Conservation (phyloP, 2,113 vertebrate genomes). For the Galemys pyrenaicus region DNA sequence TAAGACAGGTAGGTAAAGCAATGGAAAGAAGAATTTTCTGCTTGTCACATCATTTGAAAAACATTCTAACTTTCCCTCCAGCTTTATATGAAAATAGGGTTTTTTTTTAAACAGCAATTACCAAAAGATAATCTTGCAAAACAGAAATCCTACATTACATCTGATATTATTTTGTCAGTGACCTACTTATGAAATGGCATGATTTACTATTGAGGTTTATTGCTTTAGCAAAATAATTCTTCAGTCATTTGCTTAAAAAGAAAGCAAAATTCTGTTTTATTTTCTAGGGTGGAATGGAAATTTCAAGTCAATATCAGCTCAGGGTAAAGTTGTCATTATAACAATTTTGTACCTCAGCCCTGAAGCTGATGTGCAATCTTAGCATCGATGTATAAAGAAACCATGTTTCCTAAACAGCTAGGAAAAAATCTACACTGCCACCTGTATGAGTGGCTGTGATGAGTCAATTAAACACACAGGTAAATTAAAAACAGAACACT, state of each 20-base stretch:
- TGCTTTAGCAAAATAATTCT: constrained; percentile 45
- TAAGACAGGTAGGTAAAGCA: not conserved
- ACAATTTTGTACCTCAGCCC: not conserved
- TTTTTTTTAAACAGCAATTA: constrained; percentile 46
- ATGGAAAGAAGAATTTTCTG: constrained; percentile 14
- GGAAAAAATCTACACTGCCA: not conserved
- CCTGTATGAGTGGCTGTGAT: not conserved
- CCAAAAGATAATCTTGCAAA: constrained; percentile 70
- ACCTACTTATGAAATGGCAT: constrained; percentile 63
- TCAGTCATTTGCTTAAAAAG: not conserved
- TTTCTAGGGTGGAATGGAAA: not conserved
- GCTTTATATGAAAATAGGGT: constrained; percentile 47
- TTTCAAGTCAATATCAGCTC: not conserved
- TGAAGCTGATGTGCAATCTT: not conserved
- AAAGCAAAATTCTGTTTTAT: constrained; percentile 3
- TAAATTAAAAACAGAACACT: not conserved
- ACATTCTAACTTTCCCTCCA: not conserved
- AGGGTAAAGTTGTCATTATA: not conserved
- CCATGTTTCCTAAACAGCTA: constrained; percentile 11
- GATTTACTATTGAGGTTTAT: constrained; percentile 57
- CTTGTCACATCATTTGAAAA: constrained; percentile 35
- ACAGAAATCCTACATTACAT: constrained; percentile 67
- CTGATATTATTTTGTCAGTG: constrained; percentile 67
- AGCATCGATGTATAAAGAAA: not conserved
- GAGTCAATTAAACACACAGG: not conserved